Conservation (phyloP, 2,113 vertebrate species). For the Rhinichthys klamathensis region DNA sequence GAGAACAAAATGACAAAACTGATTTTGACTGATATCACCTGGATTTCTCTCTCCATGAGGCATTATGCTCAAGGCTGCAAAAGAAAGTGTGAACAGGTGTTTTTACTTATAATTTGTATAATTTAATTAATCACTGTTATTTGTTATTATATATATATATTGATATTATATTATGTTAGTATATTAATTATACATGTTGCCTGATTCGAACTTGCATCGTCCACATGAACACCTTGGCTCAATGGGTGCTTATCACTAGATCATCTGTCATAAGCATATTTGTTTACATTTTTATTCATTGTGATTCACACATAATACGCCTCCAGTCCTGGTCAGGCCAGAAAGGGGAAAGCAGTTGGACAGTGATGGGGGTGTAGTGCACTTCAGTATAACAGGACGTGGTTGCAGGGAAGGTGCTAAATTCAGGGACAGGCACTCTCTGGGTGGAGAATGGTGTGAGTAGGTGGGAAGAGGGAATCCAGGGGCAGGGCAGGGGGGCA, state of each 20-base stretch:
- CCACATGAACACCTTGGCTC: background rate
- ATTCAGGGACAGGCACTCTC: conserved; percentile 52
- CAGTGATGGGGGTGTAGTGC: conserved; percentile 39
- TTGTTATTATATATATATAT: background rate
- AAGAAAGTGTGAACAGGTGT: background rate
- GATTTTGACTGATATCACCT: conserved; percentile 46
- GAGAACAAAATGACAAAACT: background rate
- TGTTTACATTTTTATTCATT: conserved; percentile 16
- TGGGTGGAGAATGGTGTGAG: conserved; percentile 54
- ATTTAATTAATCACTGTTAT: background rate
- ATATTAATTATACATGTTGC: too few relatives aligned
- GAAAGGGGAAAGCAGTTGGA: conserved; percentile 43
- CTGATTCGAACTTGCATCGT: too few relatives aligned
- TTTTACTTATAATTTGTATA: background rate
- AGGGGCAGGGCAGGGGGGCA: conserved; percentile 64
- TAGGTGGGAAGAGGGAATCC: conserved; percentile 53
- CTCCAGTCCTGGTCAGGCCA: conserved; percentile 15
- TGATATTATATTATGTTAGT: too few relatives aligned
- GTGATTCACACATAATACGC: background rate
- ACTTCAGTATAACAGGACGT: conserved; percentile 63
- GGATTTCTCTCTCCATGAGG: conserved; percentile 9
- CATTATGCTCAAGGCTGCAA: background rate
- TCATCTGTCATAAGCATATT: background rate
- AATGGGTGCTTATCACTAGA: background rate
- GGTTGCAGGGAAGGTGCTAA: conserved; percentile 56